A percentile compares a stretch with the other conserved stretches of the same genome.
phyloP scores from a whole-genome alignment of 1,140 invertebrate genomes.

The Halotydeus destructor region DNA sequence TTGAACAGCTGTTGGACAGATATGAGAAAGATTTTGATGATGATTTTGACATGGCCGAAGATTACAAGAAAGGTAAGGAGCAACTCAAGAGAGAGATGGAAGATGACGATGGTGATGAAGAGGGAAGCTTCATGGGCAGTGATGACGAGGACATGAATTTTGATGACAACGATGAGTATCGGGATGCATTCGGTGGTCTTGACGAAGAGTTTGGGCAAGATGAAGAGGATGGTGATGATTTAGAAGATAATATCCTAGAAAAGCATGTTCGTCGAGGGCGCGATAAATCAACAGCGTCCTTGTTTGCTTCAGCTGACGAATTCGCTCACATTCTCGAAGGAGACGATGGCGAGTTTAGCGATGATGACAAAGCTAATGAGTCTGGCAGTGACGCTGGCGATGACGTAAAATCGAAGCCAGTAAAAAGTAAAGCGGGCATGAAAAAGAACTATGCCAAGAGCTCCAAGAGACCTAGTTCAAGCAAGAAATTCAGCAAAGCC shows the following conservation, averaged over 20 bases:
- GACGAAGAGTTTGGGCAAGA: conserved; percentile 38
- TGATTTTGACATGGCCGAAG: conserved; percentile 13
- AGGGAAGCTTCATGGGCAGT: too few species aligned
- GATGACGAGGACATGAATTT: conserved; percentile 21
- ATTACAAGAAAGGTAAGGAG: not conserved
- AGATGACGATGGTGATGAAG: conserved; percentile 8
- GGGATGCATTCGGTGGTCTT: conserved; percentile 20
- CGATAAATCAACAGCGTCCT: not conserved
- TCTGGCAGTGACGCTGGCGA: conserved; percentile 25
- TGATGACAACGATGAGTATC: conserved; percentile 23
- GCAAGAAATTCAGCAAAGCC: too few species aligned
- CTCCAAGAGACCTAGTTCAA: too few species aligned
- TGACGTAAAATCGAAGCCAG: too few species aligned
- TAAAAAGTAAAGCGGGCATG: too few species aligned
- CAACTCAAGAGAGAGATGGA: not conserved
- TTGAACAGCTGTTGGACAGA: conserved; percentile 32
- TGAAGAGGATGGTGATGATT: conserved; percentile 21
- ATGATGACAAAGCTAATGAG: conserved; percentile 21
- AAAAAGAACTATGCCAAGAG: too few species aligned
- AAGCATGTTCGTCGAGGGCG: conserved; percentile 10
- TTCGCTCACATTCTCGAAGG: conserved; percentile 20
- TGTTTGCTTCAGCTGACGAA: conserved; percentile 14
- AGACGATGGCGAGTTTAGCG: conserved; percentile 16
- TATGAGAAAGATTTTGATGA: conserved; percentile 13
- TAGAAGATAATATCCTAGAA: conserved; percentile 3